Evolutionary conservation across 2,888 invertebrate genomes (phyloP), one percentile per base, ranked within the genome.

Genomic region (Cecidostiba fungosa): DNA sequence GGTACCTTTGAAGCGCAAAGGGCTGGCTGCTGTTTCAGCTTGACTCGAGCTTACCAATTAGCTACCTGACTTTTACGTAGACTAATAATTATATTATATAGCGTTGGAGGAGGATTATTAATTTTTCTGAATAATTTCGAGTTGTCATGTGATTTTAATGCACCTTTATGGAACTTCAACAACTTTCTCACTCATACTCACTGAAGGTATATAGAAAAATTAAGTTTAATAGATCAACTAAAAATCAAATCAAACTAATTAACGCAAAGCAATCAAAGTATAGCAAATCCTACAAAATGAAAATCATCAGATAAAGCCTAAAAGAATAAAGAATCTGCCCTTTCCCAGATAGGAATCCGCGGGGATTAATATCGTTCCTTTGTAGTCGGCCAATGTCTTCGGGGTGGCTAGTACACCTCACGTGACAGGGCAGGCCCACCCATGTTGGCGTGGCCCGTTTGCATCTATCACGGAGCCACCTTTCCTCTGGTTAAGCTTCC

Each of bases 381-480:
- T 54, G 62, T 77, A n/a, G 85, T 89, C 89, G 88, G 90, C 90
- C 90, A 89, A 92, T 92, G 92, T 92, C 91, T 92, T 92, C 91
- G 91, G 90, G 90, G 91, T 92, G 92, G 92, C 91, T 93, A 92
- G 92, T 93, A 92, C 88, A 89, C 12, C 39, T 88, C 89, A 89
- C 90, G 91, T 92, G 92, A 92, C 91, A 92, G 90, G 90, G 89
- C 91, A 90, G 91, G 91, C 91, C 93, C 93, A 93, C 93, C 93
- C 93, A 92, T 92, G 92, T 92, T 90, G 93, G 89, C 89, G 92
- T 91, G 91, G 91, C 91, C 92, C 90, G 92, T 91, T 92, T 92
- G 92, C 92, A 93, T 92, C 92, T 93, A 93, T 92, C 93, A 92
- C 91, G 90, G 90, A 91, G 92, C 90, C 92, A 93, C 92, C 93